Percentiles rank a stretch among this genome's conserved stretches.
phyloP scores from a whole-genome alignment of 2,113 vertebrate genomes.

The Paramisgurnus dabryanus region DNA sequence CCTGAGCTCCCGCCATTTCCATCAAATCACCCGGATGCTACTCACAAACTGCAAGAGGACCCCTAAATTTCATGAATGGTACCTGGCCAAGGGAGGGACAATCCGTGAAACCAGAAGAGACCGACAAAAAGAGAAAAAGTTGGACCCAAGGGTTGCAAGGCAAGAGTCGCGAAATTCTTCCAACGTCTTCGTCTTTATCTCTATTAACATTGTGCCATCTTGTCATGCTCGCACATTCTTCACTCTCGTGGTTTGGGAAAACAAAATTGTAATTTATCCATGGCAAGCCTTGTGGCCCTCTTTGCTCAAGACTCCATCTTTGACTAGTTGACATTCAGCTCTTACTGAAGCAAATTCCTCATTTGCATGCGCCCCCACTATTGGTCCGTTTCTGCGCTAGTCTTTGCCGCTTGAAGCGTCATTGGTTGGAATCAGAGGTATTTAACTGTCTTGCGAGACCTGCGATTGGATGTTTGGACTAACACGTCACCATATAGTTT shows the following conservation, averaged over 20 bases:
- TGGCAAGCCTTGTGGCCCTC: constrained; percentile 82
- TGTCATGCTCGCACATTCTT: constrained; percentile 37
- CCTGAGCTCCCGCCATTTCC: constrained; percentile 73
- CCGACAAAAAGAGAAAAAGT: constrained; percentile 62
- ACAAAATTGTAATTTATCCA: constrained; percentile 67
- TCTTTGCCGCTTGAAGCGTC: constrained; percentile 67
- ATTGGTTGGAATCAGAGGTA: constrained; percentile 75
- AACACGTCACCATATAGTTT: constrained; percentile 78
- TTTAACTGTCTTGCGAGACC: constrained; percentile 77
- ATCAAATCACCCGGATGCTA: constrained; percentile 70
- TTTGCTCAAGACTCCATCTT: constrained; percentile 91
- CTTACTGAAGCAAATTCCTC: constrained; percentile 84
- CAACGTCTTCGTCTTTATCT: constrained; percentile 34
- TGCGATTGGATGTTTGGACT: constrained; percentile 71
- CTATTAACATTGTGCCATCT: constrained; percentile 44
- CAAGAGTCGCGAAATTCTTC: constrained; percentile 53
- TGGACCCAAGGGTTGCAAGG: constrained; percentile 49
- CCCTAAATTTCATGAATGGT: constrained; percentile 68
- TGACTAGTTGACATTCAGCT: constrained; percentile 96
- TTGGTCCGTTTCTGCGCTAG: constrained; percentile 81
- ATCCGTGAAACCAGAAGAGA: constrained; percentile 64
- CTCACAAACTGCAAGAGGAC: constrained; percentile 61
- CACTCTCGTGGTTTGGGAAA: constrained; percentile 46
- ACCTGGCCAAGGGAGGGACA: constrained; percentile 75
- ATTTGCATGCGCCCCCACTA: constrained; percentile 81